Evolutionary conservation across 2,888 invertebrate genomes (phyloP), one percentile per base, ranked within the genome.

Genomic region (Lochmaea capreae): DNA sequence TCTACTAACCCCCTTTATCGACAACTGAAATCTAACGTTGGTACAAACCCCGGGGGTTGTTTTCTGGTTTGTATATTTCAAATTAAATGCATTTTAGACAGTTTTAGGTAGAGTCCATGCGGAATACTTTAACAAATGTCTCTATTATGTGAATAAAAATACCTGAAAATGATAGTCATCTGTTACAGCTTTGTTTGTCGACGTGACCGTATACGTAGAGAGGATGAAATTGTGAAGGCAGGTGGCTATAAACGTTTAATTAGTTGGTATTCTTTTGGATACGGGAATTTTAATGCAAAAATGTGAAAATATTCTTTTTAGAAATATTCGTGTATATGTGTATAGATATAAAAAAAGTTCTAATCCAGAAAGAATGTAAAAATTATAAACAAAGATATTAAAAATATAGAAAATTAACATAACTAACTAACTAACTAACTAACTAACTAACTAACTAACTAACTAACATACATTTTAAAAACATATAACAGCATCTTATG

Each of bases 31-130:
- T 77, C 73, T 73, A 26, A 77, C 73, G 54, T 59, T 78, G 75
- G 76, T 54, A 77, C 46, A 22, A 9, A 39, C 33, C 22, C 26
- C 43, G 54, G 33, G 66, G 78, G 78, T 76, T 76, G 78, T 76
- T 81, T 80, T 79, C 79, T 78, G 80, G 80, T 81, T 81, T 79
- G 79, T 81, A 80, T 79, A 76, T 61, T 77, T 74, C 78, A 80
- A 81, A 80, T 81, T 81, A 81, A 81, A 78, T 73, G 79, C 67
- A 72, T 79, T 77, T 80, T 81, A 80, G 58, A n/a, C 26, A 80
- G 78, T 80, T 63, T 43, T 39, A 39, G 61, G 61, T 61, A 39
- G 79, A 81, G 78, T 79, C 80, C 78, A 78, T 78, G 78, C 78
- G 75, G 77, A 77, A 76, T 78, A 76, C 66, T 70, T 77, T 71